Conservation (phyloP, 2,888 invertebrate genomes). For the Pycnomerus fuliginosus region DNA sequence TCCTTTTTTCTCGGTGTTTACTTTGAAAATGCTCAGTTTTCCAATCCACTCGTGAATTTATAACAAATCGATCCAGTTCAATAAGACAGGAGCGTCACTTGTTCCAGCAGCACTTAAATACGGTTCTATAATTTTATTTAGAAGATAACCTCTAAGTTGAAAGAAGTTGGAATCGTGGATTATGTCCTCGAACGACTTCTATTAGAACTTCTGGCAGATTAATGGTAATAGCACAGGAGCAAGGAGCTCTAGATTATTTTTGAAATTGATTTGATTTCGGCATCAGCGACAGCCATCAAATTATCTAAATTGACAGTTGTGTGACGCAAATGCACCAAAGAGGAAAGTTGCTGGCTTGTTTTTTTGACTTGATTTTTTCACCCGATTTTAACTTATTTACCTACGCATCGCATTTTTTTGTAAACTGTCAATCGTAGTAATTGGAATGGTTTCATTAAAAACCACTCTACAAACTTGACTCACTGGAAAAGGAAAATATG, state of each 20-base stretch:
- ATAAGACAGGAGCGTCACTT: constrained; percentile 7
- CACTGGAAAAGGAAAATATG: constrained; percentile 36
- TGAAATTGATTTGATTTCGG: constrained; percentile 15
- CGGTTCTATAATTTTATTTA: constrained; percentile 14
- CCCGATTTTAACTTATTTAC: no score
- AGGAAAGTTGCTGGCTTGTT: no score
- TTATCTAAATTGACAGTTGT: constrained; percentile 11
- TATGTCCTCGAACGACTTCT: constrained; percentile 8
- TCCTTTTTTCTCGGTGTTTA: constrained; percentile 7
- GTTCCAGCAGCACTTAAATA: constrained; percentile 9
- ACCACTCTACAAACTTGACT: constrained; percentile 33
- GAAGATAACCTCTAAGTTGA: constrained; percentile 3
- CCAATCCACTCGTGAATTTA: constrained; percentile 11
- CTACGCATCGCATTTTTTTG: no score
- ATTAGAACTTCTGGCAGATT: constrained; percentile 15
- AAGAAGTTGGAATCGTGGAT: constrained; percentile 1
- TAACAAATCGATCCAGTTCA: constrained; percentile 11
- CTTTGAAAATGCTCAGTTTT: constrained; percentile 13
- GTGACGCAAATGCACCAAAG: no score
- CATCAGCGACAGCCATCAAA: constrained; percentile 6
- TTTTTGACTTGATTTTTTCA: no score
- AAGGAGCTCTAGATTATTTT: constrained; percentile 9
- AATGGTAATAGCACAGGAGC: constrained; percentile 10
- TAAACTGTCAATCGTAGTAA: constrained; percentile 16
- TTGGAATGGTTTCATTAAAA: constrained; percentile 19